phyloP scores from a whole-genome alignment of 2,113 vertebrate species.

The Rallus limicola region DNA sequence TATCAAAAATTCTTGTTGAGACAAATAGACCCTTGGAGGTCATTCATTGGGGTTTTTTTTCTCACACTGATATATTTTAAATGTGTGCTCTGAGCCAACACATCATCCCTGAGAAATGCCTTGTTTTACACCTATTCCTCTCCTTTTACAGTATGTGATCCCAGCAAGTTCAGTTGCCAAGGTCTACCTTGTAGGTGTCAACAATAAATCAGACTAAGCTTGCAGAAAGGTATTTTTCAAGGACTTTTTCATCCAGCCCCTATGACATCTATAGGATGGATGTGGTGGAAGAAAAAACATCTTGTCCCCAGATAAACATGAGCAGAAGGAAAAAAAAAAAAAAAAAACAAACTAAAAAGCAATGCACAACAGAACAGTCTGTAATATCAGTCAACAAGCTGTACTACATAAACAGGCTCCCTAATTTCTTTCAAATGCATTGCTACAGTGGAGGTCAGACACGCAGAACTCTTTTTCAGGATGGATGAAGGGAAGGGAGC shows the following conservation, averaged over 20 bases:
- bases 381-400: not conserved
- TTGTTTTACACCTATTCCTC: not conserved
- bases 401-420: not conserved
- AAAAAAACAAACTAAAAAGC: not conserved
- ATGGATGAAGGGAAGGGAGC: not conserved
- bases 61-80: not conserved
- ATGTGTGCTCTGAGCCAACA: accelerated
- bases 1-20: accelerated
- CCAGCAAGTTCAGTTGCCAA: not conserved
- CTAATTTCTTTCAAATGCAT: not conserved
- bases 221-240: not conserved
- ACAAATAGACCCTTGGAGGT: not conserved
- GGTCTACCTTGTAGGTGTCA: not conserved
- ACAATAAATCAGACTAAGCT: not conserved
- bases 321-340: not conserved
- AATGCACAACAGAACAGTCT: not conserved
- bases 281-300: not conserved
- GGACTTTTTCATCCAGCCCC: not conserved
- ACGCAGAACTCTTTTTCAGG: not conserved
- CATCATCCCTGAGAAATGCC: not conserved
- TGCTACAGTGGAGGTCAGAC: not conserved
- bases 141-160: not conserved
- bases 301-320: not conserved
- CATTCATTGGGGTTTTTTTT: not conserved
- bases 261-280: not conserved